These are phyloP conservation scores for Drosophila auraria DNA, from an alignment of 1,140 invertebrate genomes.

Conservation along the genomic window DNA sequence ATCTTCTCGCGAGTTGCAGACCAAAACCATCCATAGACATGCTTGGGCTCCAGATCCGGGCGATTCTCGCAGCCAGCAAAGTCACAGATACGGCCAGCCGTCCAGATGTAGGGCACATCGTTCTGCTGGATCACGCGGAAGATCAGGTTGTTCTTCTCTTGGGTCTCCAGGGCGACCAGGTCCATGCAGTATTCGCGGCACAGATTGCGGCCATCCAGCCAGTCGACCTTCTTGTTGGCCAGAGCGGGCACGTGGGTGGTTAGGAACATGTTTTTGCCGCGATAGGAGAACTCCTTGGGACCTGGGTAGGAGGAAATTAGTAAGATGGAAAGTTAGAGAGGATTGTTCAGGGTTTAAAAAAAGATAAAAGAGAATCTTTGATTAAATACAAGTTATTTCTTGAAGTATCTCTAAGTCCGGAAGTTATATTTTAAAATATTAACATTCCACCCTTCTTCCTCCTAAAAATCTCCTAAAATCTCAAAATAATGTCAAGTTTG, in stretches of 20 bases:
- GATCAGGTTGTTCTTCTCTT: conserved; percentile 95
- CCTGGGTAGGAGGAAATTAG: conserved; percentile 85
- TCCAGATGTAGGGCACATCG: conserved; percentile 97
- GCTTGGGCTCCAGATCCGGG: conserved; percentile 93
- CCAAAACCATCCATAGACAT: conserved; percentile 96
- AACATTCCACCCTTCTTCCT: background rate
- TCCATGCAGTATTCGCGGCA: conserved; percentile 97
- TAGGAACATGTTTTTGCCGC: conserved; percentile 95
- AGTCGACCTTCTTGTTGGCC: conserved; percentile 92
- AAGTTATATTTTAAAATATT: background rate
- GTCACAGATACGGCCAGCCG: conserved; percentile 94
- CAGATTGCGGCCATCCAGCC: conserved; percentile 95
- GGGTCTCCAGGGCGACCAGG: conserved; percentile 93
- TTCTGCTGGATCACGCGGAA: conserved; percentile 94
- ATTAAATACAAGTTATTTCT: background rate
- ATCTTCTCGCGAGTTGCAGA: conserved; percentile 95
- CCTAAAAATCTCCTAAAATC: background rate
- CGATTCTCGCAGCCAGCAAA: conserved; percentile 96
- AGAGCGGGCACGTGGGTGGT: conserved; percentile 92
- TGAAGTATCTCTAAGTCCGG: background rate
- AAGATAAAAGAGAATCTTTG: no score
- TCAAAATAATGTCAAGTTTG: conserved; percentile 5
- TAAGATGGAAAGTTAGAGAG: background rate
- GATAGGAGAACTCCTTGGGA: conserved; percentile 95
- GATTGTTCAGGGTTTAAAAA: no score